Conservation (phyloP, 2,888 invertebrate genomes). For the Thereva nobilitata region DNA sequence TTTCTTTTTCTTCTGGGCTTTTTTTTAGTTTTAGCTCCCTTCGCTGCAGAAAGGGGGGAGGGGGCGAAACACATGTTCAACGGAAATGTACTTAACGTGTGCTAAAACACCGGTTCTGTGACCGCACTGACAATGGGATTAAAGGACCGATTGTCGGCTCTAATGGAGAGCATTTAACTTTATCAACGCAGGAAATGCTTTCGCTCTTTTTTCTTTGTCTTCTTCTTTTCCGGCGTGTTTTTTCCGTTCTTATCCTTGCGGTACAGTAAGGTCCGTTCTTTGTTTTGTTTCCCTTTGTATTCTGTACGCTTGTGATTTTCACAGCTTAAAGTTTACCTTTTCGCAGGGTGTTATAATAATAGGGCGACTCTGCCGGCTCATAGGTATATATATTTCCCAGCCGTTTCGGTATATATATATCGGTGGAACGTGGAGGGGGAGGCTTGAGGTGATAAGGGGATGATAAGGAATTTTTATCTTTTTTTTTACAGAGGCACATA, state of each 20-base stretch:
- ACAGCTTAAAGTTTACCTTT: constrained; percentile 19
- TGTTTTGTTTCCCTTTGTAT: constrained; percentile 13
- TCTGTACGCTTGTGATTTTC: constrained; percentile 8
- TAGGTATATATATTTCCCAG: no score
- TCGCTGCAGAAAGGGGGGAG: neutral
- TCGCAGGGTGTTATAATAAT: neutral
- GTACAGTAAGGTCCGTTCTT: neutral
- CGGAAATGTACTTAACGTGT: constrained; percentile 35
- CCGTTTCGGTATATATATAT: no score
- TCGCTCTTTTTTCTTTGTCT: neutral
- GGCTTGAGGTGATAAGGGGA: no score
- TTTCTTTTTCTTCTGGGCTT: neutral
- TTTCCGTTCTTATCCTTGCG: no score
- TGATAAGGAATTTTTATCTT: no score
- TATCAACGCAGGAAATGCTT: constrained; percentile 22
- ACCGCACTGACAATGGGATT: constrained; percentile 32
- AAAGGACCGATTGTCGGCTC: constrained; percentile 25
- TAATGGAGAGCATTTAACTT: constrained; percentile 32
- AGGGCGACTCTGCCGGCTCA: neutral
- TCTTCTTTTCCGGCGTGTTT: neutral
- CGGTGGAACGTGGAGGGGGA: no score
- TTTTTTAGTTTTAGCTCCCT: neutral
- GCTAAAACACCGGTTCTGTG: constrained; percentile 35
- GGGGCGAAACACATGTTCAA: constrained; percentile 20
- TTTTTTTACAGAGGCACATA: no score